Percentiles rank a stretch among this genome's conserved stretches.
phyloP scores from a whole-genome alignment of 2,888 invertebrate genomes.

The Sialis fuliginosa region DNA sequence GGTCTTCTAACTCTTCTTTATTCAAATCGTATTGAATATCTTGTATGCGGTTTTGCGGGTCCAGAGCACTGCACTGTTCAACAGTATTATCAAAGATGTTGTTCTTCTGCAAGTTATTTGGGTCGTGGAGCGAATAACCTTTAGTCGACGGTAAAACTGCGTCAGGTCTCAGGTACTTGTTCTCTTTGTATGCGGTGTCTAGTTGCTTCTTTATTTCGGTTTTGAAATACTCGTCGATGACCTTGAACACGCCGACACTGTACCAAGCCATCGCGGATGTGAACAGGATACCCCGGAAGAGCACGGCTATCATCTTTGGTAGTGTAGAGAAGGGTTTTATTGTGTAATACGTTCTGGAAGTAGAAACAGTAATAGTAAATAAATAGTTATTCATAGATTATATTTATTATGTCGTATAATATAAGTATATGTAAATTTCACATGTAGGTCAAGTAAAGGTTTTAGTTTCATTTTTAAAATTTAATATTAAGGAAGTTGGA shows the following conservation, averaged over 20 bases:
- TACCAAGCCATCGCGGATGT: conserved; percentile 55
- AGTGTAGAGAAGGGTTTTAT: not conserved
- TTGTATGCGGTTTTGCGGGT: no score
- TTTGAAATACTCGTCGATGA: conserved; percentile 59
- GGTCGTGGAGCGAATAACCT: not conserved
- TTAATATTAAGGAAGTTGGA: no score
- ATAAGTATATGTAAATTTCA: not conserved
- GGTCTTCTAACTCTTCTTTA: no score
- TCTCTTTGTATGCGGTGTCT: conserved; percentile 23
- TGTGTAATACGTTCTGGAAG: no score
- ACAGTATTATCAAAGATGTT: no score
- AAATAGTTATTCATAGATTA: no score
- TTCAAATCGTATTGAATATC: no score
- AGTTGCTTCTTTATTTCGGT: conserved; percentile 47
- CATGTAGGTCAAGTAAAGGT: not conserved
- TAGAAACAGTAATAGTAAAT: no score
- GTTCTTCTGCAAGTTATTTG: no score
- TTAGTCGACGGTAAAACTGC: not conserved
- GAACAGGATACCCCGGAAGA: conserved; percentile 45
- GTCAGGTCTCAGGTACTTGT: conserved; percentile 12
- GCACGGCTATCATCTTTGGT: conserved; percentile 38
- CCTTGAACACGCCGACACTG: conserved; percentile 45
- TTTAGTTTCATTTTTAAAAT: no score
- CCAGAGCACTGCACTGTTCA: no score
- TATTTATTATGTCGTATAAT: not conserved